A percentile compares a stretch with the other conserved stretches of the same genome.
Evolutionary conservation across 2,113 vertebrate genomes (phyloP).

Genomic region (Erythrocercus mccallii): DNA sequence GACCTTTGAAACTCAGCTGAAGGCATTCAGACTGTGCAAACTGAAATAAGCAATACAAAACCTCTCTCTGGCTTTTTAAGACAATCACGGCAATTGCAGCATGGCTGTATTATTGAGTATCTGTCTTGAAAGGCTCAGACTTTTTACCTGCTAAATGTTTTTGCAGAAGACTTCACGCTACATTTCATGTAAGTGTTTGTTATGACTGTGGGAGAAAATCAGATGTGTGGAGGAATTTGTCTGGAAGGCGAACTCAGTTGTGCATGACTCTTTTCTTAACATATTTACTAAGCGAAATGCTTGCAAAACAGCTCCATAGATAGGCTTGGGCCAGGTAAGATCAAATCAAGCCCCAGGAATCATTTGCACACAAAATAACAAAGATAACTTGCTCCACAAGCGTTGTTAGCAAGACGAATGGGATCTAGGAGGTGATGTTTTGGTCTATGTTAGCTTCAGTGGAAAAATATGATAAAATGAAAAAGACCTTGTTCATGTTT

Average conservation of each 20-base stretch:
- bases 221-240: not conserved
- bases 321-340: not conserved
- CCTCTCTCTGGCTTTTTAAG: not conserved
- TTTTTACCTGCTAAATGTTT: not conserved
- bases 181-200: not conserved
- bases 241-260: not conserved
- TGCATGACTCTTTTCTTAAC: not conserved
- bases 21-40: not conserved
- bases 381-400: not conserved
- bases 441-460: slow-evolving; percentile 26
- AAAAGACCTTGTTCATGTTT: slow-evolving; percentile 67
- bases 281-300: not conserved
- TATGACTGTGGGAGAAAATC: not conserved
- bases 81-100: not conserved
- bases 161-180: not conserved
- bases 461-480: slow-evolving; percentile 56
- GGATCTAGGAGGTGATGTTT: not conserved
- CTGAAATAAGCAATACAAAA: not conserved
- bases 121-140: not conserved
- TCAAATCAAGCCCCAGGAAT: not conserved
- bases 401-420: not conserved
- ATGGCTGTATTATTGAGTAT: not conserved
- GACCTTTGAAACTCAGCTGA: not conserved
- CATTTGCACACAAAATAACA: not conserved
- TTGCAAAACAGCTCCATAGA: not conserved